Evolutionary conservation across 2,797 vertebrate species (phyloP), one percentile per base, ranked within the genome.

Genomic region (Amphiprion clarkii): DNA sequence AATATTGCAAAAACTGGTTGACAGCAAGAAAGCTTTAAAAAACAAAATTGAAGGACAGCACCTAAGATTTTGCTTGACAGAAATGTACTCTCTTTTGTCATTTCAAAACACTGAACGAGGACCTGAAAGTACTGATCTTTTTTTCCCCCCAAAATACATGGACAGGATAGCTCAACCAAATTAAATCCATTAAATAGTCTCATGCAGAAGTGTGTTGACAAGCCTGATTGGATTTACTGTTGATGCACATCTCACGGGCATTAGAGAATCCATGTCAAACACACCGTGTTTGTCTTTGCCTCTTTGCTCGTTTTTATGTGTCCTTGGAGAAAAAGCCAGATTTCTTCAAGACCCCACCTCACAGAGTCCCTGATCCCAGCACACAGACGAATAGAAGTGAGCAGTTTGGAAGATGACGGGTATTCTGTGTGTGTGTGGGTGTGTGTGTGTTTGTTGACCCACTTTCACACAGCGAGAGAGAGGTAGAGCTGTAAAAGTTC

Each of bases 381-480:
- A 42, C 72, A 78, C 75, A 78, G 72, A 77, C n/a, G 23, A 65
- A 67, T 39, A 66, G 27, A 77, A 74, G 58, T 68, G 68, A 84
- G 81, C 39, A 59, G 62, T 81, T 85, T 82, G 64, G 67, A 67
- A 76, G 79, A 75, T 62, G 61, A 78, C 14, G 62, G 54, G 27
- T 68, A 54, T 73, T 74, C 40, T 59, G 46, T 75, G 39, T 75
- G 61, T 72, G 49, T 13, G 39, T 76, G 61, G 40, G 72, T 39
- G n/a, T 53, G 57, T 74, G 67, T 67, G 68, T 64, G 55, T 88
- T 63, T 80, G 84, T 68, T 93, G 92, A 92, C 90, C 91, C 89
- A 93, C 78, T 93, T 93, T 90, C 53, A 76, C 78, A 76, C 62
- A 79, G 58, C 42, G 61, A 78, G 74, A 70, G 55, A 62, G 81